phyloP scores from a whole-genome alignment of 2,113 vertebrate species.

The Dasyornis broadbenti region DNA sequence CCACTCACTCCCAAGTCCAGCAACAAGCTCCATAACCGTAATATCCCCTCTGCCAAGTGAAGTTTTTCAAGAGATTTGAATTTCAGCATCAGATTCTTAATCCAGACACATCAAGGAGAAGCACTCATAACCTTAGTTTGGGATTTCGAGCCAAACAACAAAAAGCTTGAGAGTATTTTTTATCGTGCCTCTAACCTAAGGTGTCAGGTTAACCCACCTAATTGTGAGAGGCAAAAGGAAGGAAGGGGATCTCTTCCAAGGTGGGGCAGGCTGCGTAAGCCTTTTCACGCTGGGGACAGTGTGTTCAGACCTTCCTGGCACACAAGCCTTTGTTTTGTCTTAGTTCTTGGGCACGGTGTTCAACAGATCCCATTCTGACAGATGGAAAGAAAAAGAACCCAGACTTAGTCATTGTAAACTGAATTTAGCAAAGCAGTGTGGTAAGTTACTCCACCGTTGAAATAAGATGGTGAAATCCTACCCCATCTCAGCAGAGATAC shows the following conservation, averaged over 20 bases:
- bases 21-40: background rate
- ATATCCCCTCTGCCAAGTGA: background rate
- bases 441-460: background rate
- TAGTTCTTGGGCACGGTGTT: accelerated
- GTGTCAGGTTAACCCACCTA: background rate
- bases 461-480: background rate
- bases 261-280: background rate
- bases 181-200: background rate
- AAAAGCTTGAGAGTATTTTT: background rate
- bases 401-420: background rate
- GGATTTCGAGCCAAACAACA: background rate
- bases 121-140: background rate
- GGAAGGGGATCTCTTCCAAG: background rate
- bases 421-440: background rate
- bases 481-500: background rate
- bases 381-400: background rate
- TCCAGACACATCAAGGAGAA: background rate
- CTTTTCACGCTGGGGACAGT: background rate
- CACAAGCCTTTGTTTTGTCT: background rate
- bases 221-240: background rate
- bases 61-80: background rate
- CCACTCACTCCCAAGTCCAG: background rate
- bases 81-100: background rate
- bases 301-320: background rate
- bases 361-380: accelerated